These are phyloP conservation scores for Dendronephthya gigantea DNA, from an alignment of 64 coral and sea anemone genomes.

Conservation along the genomic window DNA sequence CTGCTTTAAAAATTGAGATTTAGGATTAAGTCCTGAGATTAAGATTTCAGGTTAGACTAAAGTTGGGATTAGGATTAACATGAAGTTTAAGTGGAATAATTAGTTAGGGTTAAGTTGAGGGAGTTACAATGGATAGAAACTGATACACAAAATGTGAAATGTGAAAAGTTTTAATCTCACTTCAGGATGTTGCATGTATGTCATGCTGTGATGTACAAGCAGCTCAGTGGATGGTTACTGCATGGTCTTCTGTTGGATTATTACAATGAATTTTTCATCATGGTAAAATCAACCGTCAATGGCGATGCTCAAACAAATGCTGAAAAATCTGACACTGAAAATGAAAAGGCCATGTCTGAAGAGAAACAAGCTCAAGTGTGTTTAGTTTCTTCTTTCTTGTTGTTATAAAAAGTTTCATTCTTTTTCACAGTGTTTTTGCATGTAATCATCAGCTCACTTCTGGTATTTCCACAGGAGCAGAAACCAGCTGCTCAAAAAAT, in stretches of 20 bases:
- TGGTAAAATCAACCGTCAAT: conserved; percentile 38
- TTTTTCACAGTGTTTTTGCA: no score
- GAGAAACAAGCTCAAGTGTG: background rate
- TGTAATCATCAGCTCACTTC: no score
- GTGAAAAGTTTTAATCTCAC: background rate
- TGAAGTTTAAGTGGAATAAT: no score
- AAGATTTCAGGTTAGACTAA: no score
- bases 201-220: conserved; percentile 96
- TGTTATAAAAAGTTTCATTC: no score
- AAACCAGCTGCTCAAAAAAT: conserved; percentile 39
- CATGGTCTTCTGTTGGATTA: conserved; percentile 64
- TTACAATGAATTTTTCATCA: conserved; percentile 75
- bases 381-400: background rate
- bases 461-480: conserved; percentile 40
- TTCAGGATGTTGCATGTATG: conserved; percentile 59
- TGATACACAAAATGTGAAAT: background rate
- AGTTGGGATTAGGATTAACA: no score
- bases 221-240: conserved; percentile 89
- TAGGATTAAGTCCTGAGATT: no score
- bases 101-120: no score
- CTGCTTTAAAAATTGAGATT: background rate
- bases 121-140: no score
- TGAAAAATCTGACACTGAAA: background rate
- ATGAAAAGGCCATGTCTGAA: background rate
- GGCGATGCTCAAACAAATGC: background rate